Evolutionary conservation across 1,140 invertebrate species (phyloP), one percentile per base, ranked within the genome.

Genomic region (Parapsyche elsis): DNA sequence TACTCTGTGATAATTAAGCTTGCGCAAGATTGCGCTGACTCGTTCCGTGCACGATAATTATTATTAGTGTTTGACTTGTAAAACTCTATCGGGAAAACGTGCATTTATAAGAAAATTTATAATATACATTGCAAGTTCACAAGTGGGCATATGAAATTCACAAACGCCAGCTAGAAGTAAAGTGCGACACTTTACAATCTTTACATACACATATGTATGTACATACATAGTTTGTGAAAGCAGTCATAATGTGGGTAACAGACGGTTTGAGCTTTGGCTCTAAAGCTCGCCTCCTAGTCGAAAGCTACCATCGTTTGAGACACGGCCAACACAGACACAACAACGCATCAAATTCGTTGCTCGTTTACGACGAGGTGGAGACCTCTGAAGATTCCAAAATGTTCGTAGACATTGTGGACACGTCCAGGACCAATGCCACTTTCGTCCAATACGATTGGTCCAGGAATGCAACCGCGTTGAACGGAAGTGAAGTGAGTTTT

Each of bases 371-470:
- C 4, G 21, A 5, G 21, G 21, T 45, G 44, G 46, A n/a, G n/a
- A n/a, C n/a, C n/a, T n/a, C n/a, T n/a, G n/a, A 53, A 46, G 24
- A 57, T 38, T 21, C 71, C 21, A 23, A 23, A 21, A 75, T 53
- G 46, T 38, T 26, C 0, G 9, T 10, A 49, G 71, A 19, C 1
- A 9, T 21, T 38, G 0, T 26, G n/a, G 49, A 9, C 12, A 5
- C 19, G n/a, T 49, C 71, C 12, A 24, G 12, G 71, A 75, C 44
- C 24, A 81, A 81, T 30, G 45, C 57, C 0, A 81, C 81, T 24
- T 79, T 81, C 74, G 49, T 76, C 0, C 76, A 81, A 16, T 81
- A 81, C 45, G 78, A 78, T n/a, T 81, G 77, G 81, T 71, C 77
- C 14, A 78, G 64, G 16, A 81, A 81, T 78, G 57, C 45, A 10